A percentile compares a stretch with the other conserved stretches of the same genome.
These are phyloP conservation scores for Albula goreensis DNA, from an alignment of 2,113 vertebrate species.

Conservation along the genomic window DNA sequence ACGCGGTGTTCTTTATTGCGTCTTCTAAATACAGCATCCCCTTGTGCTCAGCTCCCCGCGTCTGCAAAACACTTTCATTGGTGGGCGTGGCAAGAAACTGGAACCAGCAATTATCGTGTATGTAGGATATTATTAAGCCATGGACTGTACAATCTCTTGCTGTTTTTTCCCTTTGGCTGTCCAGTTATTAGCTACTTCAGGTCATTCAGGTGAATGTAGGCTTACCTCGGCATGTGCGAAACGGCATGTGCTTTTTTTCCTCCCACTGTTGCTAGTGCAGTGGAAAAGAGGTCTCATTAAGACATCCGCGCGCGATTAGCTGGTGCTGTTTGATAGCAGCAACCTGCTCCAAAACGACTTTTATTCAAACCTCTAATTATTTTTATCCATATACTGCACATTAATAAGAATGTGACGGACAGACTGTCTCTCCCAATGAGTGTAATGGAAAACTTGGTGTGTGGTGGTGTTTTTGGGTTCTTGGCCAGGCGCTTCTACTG, in stretches of 20 bases:
- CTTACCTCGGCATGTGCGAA: background rate
- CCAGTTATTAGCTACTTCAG: background rate
- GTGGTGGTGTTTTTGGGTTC: background rate
- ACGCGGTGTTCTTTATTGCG: background rate
- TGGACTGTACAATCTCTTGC: background rate
- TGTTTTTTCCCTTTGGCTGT: background rate
- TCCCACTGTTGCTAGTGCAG: background rate
- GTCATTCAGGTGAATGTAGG: background rate
- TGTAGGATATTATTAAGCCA: background rate
- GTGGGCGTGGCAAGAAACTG: background rate
- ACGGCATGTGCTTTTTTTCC: background rate
- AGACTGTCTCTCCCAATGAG: background rate
- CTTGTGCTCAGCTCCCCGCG: background rate
- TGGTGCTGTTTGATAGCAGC: slow-evolving; percentile 36
- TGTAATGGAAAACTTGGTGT: background rate
- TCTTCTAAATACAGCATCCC: background rate
- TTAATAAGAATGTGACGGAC: slow-evolving; percentile 40
- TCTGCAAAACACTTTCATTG: background rate
- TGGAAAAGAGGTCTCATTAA: slow-evolving; percentile 30
- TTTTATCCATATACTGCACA: slow-evolving; percentile 42
- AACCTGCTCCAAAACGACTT: slow-evolving; percentile 40
- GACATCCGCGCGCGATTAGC: slow-evolving; percentile 62
- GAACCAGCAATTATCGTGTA: background rate
- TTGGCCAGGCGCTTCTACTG: background rate
- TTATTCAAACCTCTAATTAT: slow-evolving; percentile 54